Conservation (phyloP, 2,113 vertebrate genomes). For the Vulpes ferrilata region DNA sequence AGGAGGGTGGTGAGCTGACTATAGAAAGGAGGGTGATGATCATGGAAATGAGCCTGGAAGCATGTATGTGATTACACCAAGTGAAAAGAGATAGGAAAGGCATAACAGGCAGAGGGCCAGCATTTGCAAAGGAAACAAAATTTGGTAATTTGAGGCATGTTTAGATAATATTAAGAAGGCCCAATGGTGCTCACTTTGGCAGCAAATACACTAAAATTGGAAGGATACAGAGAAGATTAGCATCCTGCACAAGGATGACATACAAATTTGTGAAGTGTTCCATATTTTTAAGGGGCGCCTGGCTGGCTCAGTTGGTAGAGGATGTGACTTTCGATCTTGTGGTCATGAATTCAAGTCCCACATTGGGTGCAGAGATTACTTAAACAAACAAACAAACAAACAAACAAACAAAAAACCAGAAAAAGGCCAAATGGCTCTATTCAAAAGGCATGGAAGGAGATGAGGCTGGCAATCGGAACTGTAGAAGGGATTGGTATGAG, state of each 20-base stretch:
- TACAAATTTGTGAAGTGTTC: not conserved
- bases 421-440: not conserved
- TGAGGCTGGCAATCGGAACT: not conserved
- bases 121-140: conserved; percentile 13
- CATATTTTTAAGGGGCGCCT: not conserved
- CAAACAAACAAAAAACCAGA: not conserved
- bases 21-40: not conserved
- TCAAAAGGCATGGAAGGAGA: not conserved
- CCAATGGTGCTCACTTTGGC: not conserved
- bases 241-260: not conserved
- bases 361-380: not conserved
- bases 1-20: not conserved
- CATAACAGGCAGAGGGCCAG: not conserved
- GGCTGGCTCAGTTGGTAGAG: not conserved
- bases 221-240: not conserved
- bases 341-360: not conserved
- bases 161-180: not conserved
- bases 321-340: not conserved
- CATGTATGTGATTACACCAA: not conserved
- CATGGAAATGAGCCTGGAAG: not conserved
- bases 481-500: not conserved
- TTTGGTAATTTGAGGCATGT: not conserved
- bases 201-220: not conserved
- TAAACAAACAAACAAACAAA: not conserved
- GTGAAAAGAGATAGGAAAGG: not conserved